Evolutionary conservation across 2,888 invertebrate genomes (phyloP).

Genomic region (Archips crataeganus): DNA sequence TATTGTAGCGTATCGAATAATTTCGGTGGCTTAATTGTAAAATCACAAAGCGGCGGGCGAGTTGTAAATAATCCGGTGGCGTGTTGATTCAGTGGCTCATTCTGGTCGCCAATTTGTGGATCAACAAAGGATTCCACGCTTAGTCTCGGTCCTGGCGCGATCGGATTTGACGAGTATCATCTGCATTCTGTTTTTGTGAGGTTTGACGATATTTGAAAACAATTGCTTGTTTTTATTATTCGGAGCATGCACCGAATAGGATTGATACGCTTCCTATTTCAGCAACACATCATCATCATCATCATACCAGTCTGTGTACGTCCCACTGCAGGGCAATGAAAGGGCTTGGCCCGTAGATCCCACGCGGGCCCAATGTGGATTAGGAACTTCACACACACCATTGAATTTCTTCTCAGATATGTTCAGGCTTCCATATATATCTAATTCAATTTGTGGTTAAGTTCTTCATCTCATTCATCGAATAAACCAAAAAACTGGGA

Average conservation of each 20-base stretch:
- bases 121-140: constrained; percentile 2
- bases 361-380: too few relatives aligned
- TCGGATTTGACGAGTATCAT: constrained; percentile 12
- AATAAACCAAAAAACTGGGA: too few relatives aligned
- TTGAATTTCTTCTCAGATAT: too few relatives aligned
- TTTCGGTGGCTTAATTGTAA: constrained; percentile 11
- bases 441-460: too few relatives aligned
- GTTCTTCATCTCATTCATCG: too few relatives aligned
- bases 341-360: too few relatives aligned
- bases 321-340: too few relatives aligned
- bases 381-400: too few relatives aligned
- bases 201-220: background rate
- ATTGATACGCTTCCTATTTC: background rate
- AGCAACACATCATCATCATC: too few relatives aligned
- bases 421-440: too few relatives aligned
- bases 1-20: background rate
- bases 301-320: too few relatives aligned
- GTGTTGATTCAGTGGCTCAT: constrained; percentile 16
- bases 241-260: background rate
- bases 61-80: constrained; percentile 15
- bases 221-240: background rate
- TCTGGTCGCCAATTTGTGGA: constrained; percentile 5
- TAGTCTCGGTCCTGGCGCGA: background rate
- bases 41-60: constrained; percentile 13
- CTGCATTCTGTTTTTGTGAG: background rate